These are phyloP conservation scores for Daptonema setosum DNA, from an alignment of 2,888 invertebrate genomes.

Conservation along the genomic window DNA sequence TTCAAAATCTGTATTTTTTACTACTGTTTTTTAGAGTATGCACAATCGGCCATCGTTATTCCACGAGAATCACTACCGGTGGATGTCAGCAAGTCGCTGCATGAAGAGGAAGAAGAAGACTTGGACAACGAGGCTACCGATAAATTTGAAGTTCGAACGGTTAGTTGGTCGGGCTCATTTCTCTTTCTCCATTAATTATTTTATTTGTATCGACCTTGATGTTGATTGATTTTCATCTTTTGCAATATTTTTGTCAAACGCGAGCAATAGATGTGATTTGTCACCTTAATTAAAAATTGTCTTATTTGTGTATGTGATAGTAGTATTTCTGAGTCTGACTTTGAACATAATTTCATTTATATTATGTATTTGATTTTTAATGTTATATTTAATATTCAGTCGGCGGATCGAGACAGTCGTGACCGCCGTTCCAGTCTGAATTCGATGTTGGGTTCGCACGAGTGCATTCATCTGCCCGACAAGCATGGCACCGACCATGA, in stretches of 20 bases:
- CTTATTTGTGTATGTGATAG: neutral
- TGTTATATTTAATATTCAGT: neutral
- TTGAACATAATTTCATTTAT: too few species aligned
- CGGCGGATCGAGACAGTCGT: neutral
- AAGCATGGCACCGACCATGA: neutral
- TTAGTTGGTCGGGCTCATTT: too few species aligned
- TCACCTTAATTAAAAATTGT: neutral
- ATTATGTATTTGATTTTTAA: neutral
- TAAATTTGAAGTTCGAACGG: too few species aligned
- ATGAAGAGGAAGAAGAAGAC: neutral
- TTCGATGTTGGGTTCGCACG: neutral
- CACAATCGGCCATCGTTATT: neutral
- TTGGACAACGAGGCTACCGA: neutral
- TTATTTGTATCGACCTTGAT: too few species aligned
- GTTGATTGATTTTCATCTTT: too few species aligned
- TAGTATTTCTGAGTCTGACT: too few species aligned
- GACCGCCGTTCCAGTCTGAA: too few species aligned
- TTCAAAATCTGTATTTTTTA: neutral
- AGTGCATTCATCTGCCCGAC: neutral
- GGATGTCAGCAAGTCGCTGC: neutral
- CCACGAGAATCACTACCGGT: neutral
- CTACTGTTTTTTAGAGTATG: neutral
- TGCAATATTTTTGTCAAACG: too few species aligned
- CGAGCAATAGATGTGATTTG: neutral
- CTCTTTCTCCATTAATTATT: too few species aligned